Base-by-base conservation (phyloP, 2,113 vertebrate genomes). In the Smithornis capensis region DNA sequence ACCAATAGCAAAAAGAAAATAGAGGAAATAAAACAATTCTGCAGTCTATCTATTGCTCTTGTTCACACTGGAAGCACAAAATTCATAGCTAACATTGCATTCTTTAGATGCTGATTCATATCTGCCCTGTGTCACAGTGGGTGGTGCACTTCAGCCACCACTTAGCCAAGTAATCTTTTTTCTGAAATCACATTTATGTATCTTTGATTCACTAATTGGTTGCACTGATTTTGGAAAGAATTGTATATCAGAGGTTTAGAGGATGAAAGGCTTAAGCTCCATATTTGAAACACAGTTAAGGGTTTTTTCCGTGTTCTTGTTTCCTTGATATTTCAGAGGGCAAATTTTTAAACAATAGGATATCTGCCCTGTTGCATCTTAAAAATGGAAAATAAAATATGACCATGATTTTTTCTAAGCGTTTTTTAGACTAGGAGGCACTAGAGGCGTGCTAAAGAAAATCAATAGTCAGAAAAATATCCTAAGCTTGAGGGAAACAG, bases 41-140 rank as follows among this genome's bases (percentile, higher is more conserved):
- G 3, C 7, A 42, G 10, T 64, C 14, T 63, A 7, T 47, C 22
- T 71, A 14, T 33, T 77, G n/a, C 49, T 27, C 3, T 78, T 70
- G 33, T 71, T 71, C 35, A n/a, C 9, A 8, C 1, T 81, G 16
- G 12, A 74, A 83, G 35, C n/a, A 62, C 18, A 40, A 59, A 57
- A 81, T 59, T 10, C 12, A 31, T 14, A 45, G 37, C 19, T 45
- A 28, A 50, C 8, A 10, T 1, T 63, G 29, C 55, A 55, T 64
- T 50, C 65, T 42, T 1, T 25, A 68, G 75, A 56, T 50, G 12
- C 21, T 24, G 44, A 24, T 52, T 79, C 47, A 16, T 19, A 23
- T 8, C 4, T 52, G 4, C 31, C 47, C 19, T n/a, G 2, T 70
- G 38, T n/a, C n/a, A 55, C 12, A 24, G 5, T 1, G 1, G 5